Conservation (phyloP, 2,888 invertebrate species). For the Parnassius apollo region DNA sequence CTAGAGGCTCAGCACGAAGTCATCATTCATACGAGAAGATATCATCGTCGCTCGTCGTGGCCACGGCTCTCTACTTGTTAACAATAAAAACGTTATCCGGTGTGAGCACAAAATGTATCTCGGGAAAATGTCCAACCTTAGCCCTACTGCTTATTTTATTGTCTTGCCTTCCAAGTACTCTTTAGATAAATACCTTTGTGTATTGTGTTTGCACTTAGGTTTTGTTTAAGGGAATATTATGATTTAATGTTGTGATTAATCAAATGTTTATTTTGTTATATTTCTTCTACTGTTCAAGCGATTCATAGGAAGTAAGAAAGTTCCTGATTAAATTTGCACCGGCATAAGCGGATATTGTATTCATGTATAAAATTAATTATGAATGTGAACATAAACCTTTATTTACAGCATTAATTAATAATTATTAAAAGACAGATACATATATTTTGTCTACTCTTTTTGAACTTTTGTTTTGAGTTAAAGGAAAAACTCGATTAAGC, state of each 20-base stretch:
- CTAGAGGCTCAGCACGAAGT: constrained; percentile 77
- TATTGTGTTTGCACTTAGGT: constrained; percentile 22
- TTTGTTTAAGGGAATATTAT: constrained; percentile 19
- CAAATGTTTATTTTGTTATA: too few relatives aligned
- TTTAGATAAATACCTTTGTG: constrained; percentile 29
- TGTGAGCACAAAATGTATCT: constrained; percentile 71
- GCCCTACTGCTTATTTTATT: constrained; percentile 42
- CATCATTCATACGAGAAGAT: constrained; percentile 80
- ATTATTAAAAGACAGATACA: too few relatives aligned
- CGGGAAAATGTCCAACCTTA: constrained; percentile 55
- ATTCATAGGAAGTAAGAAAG: too few relatives aligned
- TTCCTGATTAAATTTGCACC: too few relatives aligned
- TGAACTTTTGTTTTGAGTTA: too few relatives aligned
- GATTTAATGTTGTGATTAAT: constrained; percentile 20
- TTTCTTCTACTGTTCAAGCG: too few relatives aligned
- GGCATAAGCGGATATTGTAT: too few relatives aligned
- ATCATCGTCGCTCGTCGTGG: constrained; percentile 76
- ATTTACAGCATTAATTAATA: too few relatives aligned
- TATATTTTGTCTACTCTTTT: too few relatives aligned
- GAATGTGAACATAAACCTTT: too few relatives aligned
- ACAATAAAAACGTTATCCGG: constrained; percentile 80
- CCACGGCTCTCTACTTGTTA: constrained; percentile 74
- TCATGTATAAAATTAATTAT: too few relatives aligned
- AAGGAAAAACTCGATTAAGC: constrained; percentile 44
- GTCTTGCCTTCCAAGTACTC: constrained; percentile 39